Evolutionary conservation across 2,797 vertebrate genomes (phyloP), one percentile per base, ranked within the genome.

Genomic region (Telmatherina bonti): DNA sequence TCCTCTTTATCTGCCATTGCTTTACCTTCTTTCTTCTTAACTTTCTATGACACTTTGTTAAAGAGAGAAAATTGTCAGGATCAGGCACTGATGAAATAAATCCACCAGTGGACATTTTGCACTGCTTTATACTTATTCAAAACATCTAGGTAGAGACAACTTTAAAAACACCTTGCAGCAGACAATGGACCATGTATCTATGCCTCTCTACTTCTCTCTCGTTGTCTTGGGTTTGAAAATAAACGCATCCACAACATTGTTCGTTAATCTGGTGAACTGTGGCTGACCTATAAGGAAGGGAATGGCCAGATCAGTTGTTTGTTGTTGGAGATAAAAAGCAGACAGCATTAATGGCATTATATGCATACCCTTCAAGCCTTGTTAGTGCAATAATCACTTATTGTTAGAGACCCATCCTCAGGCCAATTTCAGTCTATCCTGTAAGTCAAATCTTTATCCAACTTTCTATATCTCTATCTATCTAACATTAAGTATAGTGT

Each of bases 361-460:
- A 90, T 62, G 79, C 87, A 86, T 92, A 91, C 90, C 92, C 90
- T 92, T 74, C 90, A 92, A 91, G 92, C 84, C 81, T 84, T 74
- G 85, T 93, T 90, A 90, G 94, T 93, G 90, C 80, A 89, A 88
- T 92, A 89, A 94, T 94, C 91, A 90, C 66, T 95, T 93, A 93
- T 93, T 91, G 92, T 94, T 94, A 93, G 88, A 68, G 72, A 78
- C 61, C 77, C 68, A 47, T 80, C 79, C 76, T 82, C 70, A 52
- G 78, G 73, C 88, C 63, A 38, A 78, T 84, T 76, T 83, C 88
- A 88, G 78, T 89, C 91, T 89, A 79, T 78, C 78, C 84, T 91
- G 91, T 91, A 85, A 91, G 72, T 86, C 82, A 53, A 80, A 79
- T 80, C 63, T 78, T 64, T 13, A 33, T 33, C 18, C 1, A 29